These are phyloP conservation scores for Astyanax mexicanus DNA, from an alignment of 2,797 vertebrate genomes.

Conservation along the genomic window DNA sequence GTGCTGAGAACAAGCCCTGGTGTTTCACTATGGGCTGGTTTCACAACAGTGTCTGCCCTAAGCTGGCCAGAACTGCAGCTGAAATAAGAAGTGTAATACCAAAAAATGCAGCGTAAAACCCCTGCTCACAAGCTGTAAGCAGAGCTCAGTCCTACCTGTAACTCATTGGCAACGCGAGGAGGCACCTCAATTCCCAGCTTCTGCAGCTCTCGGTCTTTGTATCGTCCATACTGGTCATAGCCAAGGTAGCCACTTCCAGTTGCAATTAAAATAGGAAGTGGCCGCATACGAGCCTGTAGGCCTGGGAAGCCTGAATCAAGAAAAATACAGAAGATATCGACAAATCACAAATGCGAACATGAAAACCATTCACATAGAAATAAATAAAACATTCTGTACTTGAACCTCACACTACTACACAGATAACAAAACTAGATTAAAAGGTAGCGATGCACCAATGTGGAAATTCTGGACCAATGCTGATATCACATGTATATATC, in stretches of 20 bases:
- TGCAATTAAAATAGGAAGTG: slow-evolving; percentile 83
- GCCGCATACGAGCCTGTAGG: slow-evolving; percentile 74
- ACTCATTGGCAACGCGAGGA: slow-evolving; percentile 79
- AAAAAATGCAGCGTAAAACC: not conserved
- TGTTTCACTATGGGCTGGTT: not conserved
- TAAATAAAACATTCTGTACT: too few species aligned
- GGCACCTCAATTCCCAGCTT: slow-evolving; percentile 79
- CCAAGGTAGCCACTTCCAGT: slow-evolving; percentile 87
- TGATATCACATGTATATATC: too few species aligned
- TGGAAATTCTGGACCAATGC: too few species aligned
- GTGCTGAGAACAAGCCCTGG: not conserved
- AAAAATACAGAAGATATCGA: not conserved
- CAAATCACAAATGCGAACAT: too few species aligned
- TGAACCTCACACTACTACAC: too few species aligned
- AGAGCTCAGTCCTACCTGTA: slow-evolving; percentile 78
- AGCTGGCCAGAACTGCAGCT: not conserved
- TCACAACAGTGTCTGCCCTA: not conserved
- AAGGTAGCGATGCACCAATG: too few species aligned
- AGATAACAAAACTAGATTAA: too few species aligned
- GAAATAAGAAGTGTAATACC: not conserved
- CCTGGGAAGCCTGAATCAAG: slow-evolving; percentile 42
- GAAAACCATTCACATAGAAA: too few species aligned
- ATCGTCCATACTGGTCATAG: slow-evolving; percentile 85
- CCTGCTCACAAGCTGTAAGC: too few species aligned
- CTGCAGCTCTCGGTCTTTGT: slow-evolving; percentile 71